Base-by-base conservation (phyloP, 2,113 vertebrate species). In the Sinocyclocheilus rhinocerous region DNA sequence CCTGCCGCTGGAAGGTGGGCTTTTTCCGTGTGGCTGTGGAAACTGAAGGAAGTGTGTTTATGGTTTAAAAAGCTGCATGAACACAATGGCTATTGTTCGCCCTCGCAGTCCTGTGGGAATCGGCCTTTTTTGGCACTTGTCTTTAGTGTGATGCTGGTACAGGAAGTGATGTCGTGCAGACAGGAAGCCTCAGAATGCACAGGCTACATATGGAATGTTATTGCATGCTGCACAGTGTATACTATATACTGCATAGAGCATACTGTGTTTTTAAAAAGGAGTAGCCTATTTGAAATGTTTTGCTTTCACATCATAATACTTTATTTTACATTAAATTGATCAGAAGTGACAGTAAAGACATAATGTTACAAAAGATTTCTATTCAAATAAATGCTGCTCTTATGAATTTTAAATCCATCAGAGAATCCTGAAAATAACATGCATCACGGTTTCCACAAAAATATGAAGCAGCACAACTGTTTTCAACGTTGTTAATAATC, bases 31-130 rank as follows among this genome's bases (percentile, higher is more conserved):
- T 63, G 67, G 65, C 75, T 67, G 55, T 59, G 59, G 24, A 52
- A 84, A 80, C 86, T 65, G 48, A n/a, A 69, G 82, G 76, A 82
- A 84, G n/a, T 57, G 20, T 48, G 78, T 65, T 63, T 67, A 83
- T 65, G 52, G 84, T 83, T 24, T 83, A 87, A 39, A 80, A 76
- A 82, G 57, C 13, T 48, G 73, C 48, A 8, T 76, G 48, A 70
- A 86, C 76, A 87, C 88, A 89, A 87, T 85, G 83, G 80, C 79
- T 79, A 36, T 75, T 85, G 63, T 85, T 87, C 79, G 8, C 67
- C 67, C 45, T 81, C 22, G 7, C 52, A 2, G n/a, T 70, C 86
- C 86, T 69, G 75, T 70, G 81, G 88, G 86, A 86, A 79, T 16
- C 22, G 11, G 36, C 26, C 61, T 76, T 67, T 15, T 77, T 57